Percentiles rank a stretch among this genome's conserved stretches.
phyloP scores from a whole-genome alignment of 2,888 invertebrate genomes.

The Tiliacea aurago region DNA sequence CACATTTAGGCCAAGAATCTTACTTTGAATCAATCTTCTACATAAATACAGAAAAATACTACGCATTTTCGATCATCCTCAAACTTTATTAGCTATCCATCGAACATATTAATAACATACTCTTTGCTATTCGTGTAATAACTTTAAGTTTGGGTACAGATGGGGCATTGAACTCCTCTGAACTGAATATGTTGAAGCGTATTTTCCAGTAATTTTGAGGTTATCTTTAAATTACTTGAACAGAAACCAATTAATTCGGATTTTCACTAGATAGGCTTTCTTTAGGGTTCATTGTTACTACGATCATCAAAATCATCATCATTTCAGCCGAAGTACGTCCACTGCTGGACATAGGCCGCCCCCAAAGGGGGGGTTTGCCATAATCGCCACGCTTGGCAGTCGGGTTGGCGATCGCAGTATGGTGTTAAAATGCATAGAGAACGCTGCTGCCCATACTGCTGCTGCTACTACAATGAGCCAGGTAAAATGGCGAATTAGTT shows the following conservation, averaged over 20 bases:
- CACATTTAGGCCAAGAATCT: neutral
- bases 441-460: no score
- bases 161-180: conserved; percentile 23
- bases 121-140: conserved; percentile 24
- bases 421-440: no score
- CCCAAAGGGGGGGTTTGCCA: no score
- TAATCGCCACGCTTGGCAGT: no score
- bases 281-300: neutral
- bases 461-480: neutral
- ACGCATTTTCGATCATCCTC: neutral
- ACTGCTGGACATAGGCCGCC: no score
- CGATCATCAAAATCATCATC: no score
- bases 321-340: no score
- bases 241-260: neutral
- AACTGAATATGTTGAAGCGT: conserved; percentile 13
- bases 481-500: neutral
- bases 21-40: neutral
- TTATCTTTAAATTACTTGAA: conserved; percentile 12
- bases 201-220: neutral
- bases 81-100: conserved; percentile 5
- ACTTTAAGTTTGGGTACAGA: conserved; percentile 1
- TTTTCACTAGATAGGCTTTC: conserved; percentile 3
- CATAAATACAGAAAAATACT: neutral
- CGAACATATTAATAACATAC: conserved; percentile 24
- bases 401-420: no score